These are phyloP conservation scores for Goniozus legneri DNA, from an alignment of 1,140 invertebrate species.

Conservation along the genomic window DNA sequence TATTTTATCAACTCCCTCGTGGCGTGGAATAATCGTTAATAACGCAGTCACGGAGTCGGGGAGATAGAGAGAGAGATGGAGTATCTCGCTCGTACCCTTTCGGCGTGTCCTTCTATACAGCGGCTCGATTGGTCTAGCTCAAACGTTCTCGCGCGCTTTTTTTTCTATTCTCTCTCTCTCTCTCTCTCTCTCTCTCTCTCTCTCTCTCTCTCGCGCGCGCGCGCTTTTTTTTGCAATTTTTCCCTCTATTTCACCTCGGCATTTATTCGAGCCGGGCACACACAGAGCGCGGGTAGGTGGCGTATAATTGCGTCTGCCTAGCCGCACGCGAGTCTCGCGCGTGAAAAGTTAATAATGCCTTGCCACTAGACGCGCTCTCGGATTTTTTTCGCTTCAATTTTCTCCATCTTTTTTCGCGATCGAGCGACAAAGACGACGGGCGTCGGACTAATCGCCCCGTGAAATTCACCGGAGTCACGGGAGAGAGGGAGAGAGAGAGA, in stretches of 20 bases:
- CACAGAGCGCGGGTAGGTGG: slow-evolving; percentile 14
- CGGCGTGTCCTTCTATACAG: slow-evolving; percentile 21
- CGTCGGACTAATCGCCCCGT: too few relatives aligned
- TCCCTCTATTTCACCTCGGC: too few relatives aligned
- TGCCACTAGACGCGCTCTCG: too few relatives aligned
- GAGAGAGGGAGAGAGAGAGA: too few relatives aligned
- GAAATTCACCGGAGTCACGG: too few relatives aligned
- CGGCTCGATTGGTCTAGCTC: neutral
- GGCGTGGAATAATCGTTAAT: slow-evolving; percentile 29
- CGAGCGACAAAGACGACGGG: too few relatives aligned
- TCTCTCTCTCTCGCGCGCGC: neutral
- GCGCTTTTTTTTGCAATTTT: slow-evolving; percentile 6
- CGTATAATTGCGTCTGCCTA: slow-evolving; percentile 22
- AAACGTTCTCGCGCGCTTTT: neutral
- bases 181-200: too few relatives aligned
- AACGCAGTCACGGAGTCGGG: slow-evolving; percentile 23
- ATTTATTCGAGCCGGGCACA: too few relatives aligned
- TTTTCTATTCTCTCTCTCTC: slow-evolving; percentile 10
- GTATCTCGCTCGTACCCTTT: slow-evolving; percentile 17
- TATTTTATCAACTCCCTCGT: slow-evolving; percentile 21
- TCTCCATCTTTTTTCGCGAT: neutral
- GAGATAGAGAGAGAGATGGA: neutral
- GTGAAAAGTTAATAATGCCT: slow-evolving; percentile 20
- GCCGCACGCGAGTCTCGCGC: slow-evolving; percentile 12
- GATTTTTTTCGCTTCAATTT: too few relatives aligned